Base-by-base conservation (phyloP, 2,888 invertebrate species). In the Ypsolopha sequella region DNA sequence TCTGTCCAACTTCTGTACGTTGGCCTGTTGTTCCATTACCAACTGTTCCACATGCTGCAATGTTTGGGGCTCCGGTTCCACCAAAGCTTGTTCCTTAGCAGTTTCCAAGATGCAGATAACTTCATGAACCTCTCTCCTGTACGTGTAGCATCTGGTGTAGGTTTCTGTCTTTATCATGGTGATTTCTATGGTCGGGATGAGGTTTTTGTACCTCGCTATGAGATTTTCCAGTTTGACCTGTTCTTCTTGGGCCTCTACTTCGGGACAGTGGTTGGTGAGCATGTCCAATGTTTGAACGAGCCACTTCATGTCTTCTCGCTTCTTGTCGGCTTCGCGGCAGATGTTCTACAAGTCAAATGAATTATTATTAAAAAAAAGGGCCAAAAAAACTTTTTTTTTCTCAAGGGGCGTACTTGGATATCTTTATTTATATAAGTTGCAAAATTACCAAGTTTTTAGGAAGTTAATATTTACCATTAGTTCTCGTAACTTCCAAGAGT, bases 291-390 rank as follows among this genome's bases (percentile, higher is more conserved):
- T 95, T 76, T 96, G 95, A 1, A 97, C 95, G 52, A 98, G 87
- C 95, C 96, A 96, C 70, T 97, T 97, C 93, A 97, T 96, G 65
- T 96, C 96, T 74, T 97, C 96, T 34, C 96, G 91, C 73, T 95
- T 95, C 54, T 89, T 89, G 71, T 97, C 96, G 38, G 97, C 96
- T 81, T 96, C 95, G 55, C 93, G 92, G 73, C 96, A 96, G 62
- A 97, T 94, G 73, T 91, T 91, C 96, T 97, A 81, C n/a, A 45
- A 44, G n/a, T 36, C 7, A 52, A 33, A 38, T 38, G 8, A 1
- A 38, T 38, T 4, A 38, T 38, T 38, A 38, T 10, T n/a, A 2
- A 38, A 38, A 10, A 38, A 4, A n/a, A 36, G 7, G 36, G 36
- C n/a, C 38, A 6, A n/a, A 38, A 38, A 38, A 38, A 38, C 9